Evolutionary conservation across 2,888 invertebrate species (phyloP), one percentile per base, ranked within the genome.

Genomic region (Exephanes ischioxanthus): DNA sequence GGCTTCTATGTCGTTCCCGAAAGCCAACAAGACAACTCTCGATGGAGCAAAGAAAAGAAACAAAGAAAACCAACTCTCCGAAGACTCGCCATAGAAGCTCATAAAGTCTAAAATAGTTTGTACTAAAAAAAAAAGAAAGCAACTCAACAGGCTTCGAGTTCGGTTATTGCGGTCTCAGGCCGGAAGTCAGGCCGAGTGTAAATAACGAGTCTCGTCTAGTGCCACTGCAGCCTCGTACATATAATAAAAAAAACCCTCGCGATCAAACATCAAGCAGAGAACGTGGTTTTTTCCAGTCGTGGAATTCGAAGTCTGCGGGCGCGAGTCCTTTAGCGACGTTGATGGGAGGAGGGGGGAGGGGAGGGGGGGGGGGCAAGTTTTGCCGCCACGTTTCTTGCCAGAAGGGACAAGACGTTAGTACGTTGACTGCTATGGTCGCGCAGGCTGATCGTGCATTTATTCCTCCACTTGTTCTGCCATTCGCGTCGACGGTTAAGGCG

Each of bases 391-490:
- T 66, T 53, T 77, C 22, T 22, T 19, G 53, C 19, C 51, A 55
- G 37, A 61, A 45, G n/a, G 22, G 37, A 55, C n/a, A 16, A 70
- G 48, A 51, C 22, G 14, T 16, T 72, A n/a, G 37, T 45, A 63
- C 71, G 79, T 41, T 67, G 45, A 71, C 63, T 63, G 48, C 22
- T 33, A 55, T 58, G 55, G 55, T 66, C 30, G 48, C 58, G 58
- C 51, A 61, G 76, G 30, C 82, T 67, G 85, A 83, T 51, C 67
- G 66, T 76, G 80, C 67, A 72, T 85, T 58, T 76, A 26, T 85
- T 83, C 41, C 51, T 85, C 75, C 48, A 80, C 82, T 85, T 71
- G 71, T 71, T 82, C 71, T 58, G 67, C 78, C 83, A 76, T 80
- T 83, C 83, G 80, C 72, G 26, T 67, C 66, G 66, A 37, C 73